A percentile compares a stretch with the other conserved stretches of the same genome.
phyloP scores from a whole-genome alignment of 2,113 vertebrate genomes.

The Tragelaphus buxtoni region DNA sequence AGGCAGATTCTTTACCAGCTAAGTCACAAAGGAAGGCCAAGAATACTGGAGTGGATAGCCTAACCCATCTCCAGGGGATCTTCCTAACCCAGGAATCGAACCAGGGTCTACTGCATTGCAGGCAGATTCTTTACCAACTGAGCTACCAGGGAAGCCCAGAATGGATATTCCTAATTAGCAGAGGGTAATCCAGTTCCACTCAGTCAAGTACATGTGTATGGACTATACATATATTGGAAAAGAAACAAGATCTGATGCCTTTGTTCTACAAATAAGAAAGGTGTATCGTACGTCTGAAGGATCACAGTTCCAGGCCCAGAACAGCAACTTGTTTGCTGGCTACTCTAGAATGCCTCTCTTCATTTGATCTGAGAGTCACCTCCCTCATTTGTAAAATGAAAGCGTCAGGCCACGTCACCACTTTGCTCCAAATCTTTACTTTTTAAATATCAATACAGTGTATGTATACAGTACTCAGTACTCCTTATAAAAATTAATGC shows the following conservation, averaged over 20 bases:
- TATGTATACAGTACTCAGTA: neutral
- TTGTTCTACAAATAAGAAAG: neutral
- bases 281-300: neutral
- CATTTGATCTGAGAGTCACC: neutral
- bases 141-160: neutral
- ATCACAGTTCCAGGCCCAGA: neutral
- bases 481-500: neutral
- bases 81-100: neutral
- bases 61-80: neutral
- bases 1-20: neutral
- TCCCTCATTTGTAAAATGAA: neutral
- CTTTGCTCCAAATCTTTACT: neutral
- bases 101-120: neutral
- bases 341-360: neutral
- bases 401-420: neutral
- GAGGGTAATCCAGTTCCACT: neutral
- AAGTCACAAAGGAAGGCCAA: neutral
- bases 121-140: neutral
- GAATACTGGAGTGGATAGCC: neutral
- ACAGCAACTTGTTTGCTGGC: neutral
- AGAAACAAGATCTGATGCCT: neutral
- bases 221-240: neutral
- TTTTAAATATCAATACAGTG: neutral
- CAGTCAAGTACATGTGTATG: neutral
- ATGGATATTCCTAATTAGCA: neutral